These are phyloP conservation scores for Scomber colias DNA, from an alignment of 2,113 vertebrate species.

Conservation along the genomic window DNA sequence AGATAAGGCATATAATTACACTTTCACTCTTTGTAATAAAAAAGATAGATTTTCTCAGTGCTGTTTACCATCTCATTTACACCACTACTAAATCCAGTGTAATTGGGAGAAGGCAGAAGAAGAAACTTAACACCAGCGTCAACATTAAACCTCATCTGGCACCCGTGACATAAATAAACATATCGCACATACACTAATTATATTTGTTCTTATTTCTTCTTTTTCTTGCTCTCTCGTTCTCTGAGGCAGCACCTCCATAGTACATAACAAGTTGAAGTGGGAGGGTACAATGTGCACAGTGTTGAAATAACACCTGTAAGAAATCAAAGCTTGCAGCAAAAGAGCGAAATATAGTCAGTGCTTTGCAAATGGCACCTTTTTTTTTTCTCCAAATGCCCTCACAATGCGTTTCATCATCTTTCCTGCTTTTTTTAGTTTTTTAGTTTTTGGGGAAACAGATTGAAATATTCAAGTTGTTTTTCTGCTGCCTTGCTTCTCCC, in stretches of 20 bases:
- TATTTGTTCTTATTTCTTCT: not conserved
- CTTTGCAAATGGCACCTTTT: constrained; percentile 11
- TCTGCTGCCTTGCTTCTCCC: not conserved
- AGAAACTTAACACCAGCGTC: not conserved
- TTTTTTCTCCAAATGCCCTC: not conserved
- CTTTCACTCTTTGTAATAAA: constrained; percentile 44
- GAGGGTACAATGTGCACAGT: not conserved
- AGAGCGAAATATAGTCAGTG: not conserved
- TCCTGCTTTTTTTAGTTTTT: constrained; percentile 27
- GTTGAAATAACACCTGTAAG: constrained; percentile 27
- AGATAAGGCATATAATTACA: constrained; percentile 61
- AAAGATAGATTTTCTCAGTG: constrained; percentile 13
- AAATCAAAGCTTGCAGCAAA: constrained; percentile 30
- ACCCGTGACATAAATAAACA: not conserved
- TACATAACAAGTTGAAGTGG: not conserved
- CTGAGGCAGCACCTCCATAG: not conserved
- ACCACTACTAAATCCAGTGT: not conserved
- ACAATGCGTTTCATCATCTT: constrained; percentile 9
- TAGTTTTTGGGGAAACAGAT: constrained; percentile 2
- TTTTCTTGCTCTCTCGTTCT: not conserved
- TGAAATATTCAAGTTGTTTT: not conserved
- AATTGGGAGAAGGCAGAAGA: not conserved
- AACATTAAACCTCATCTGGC: constrained; percentile 9
- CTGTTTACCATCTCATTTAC: constrained; percentile 52
- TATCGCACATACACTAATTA: not conserved